Percentiles rank a stretch among this genome's conserved stretches.
Conservation (phyloP, 2,888 invertebrate species). For the Neocrepidodera transversa region DNA sequence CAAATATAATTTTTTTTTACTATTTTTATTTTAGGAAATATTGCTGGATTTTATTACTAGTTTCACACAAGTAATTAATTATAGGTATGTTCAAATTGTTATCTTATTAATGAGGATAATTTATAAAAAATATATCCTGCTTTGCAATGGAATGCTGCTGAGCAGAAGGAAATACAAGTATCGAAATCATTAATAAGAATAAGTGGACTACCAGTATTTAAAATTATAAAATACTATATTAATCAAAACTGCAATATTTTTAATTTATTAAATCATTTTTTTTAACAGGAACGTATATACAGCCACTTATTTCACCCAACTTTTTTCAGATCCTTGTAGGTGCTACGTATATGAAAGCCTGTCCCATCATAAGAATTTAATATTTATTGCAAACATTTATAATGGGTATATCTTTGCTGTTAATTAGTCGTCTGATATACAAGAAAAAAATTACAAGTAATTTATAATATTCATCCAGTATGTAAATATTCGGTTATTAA, state of each 20-base stretch:
- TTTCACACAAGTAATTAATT: too few relatives aligned
- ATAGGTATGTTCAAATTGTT: not conserved
- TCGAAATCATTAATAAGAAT: conserved; percentile 6
- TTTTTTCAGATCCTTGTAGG: not conserved
- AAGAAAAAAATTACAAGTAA: conserved; percentile 6
- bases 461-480: conserved; percentile 11
- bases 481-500: conserved; percentile 12
- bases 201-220: conserved; percentile 7
- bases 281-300: conserved; percentile 1
- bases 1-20: too few relatives aligned
- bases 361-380: conserved; percentile 8
- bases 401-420: not conserved
- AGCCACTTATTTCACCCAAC: too few relatives aligned
- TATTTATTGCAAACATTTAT: conserved; percentile 2
- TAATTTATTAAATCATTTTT: conserved; percentile 10
- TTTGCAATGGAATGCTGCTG: conserved; percentile 7
- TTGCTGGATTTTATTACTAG: too few relatives aligned
- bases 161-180: conserved; percentile 1
- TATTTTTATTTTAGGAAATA: too few relatives aligned
- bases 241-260: conserved; percentile 12
- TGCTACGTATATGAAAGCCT: conserved; percentile 2
- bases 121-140: not conserved
- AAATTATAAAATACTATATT: conserved; percentile 3
- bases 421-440: conserved; percentile 4
- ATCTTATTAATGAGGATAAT: conserved; percentile 1